Evolutionary conservation across 92 coral and sea anemone species (phyloP), one percentile per base, ranked within the genome.

Genomic region (Siderastrea radians): DNA sequence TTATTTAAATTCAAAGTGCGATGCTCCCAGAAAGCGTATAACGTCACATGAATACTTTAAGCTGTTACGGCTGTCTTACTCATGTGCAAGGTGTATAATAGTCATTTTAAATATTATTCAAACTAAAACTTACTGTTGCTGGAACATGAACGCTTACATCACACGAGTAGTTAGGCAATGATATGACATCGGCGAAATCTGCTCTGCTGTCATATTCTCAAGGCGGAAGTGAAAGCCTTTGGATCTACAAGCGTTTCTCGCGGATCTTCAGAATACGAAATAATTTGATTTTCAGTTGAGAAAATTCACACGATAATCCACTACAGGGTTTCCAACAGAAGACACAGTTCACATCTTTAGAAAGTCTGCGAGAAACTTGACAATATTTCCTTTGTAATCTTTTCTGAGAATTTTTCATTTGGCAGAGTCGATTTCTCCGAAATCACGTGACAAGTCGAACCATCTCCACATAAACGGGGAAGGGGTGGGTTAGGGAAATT

Each of bases 391-490:
- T 6, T 64, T 10, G 49, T 47, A 2, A n/a, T 67, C 62, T 44
- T 70, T 73, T 81, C 86, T 52, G 46, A 46, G 86, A 81, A 81
- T 68, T 69, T 72, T 17, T 47, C 19, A 44, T 19, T 38, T n/a
- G 38, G 0, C 6, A 69, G 63, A 2, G 19, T 3, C 49, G 57
- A 51, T 52, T 81, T 81, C 86, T 19, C 77, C 48, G 86, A 81
- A 81, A 53, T 81, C 86, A 81, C 77, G 64, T 55, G 77, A 69
- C 12, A 49, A 15, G 57, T 46, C 55, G 44, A 45, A 43, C 9
- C 7, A 7, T 48, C 15, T 68, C 7, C 49, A 62, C 10, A n/a
- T 26, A 26, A 2, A 48, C 38, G 15, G 43, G 67, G 85, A 76
- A 52, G 0, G 75, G 74, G 53, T 16, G n/a, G 65, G 26, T 45